Conservation (phyloP, 2,113 vertebrate genomes). For the Bambusicola thoracicus region DNA sequence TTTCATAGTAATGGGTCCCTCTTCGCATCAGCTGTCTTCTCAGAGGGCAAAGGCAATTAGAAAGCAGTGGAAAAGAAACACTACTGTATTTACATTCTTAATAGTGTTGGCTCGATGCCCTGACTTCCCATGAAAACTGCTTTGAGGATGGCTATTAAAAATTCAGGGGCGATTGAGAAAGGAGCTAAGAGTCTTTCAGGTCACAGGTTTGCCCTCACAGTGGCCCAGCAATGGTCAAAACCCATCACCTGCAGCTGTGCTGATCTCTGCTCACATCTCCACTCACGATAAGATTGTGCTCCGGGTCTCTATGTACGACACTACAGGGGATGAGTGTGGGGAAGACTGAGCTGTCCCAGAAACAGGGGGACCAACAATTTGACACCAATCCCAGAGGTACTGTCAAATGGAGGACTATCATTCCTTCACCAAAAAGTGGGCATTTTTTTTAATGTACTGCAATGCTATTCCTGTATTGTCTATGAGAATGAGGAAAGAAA, state of each 20-base stretch:
- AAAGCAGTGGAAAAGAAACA: slow-evolving; percentile 35
- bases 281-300: neutral
- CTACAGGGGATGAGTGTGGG: neutral
- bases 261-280: rapidly evolving
- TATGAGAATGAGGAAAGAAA: neutral
- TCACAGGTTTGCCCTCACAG: rapidly evolving
- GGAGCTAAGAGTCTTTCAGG: neutral
- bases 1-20: neutral
- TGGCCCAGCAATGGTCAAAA: neutral
- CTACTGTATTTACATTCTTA: slow-evolving; percentile 40
- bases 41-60: slow-evolving; percentile 53
- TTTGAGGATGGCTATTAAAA: slow-evolving; percentile 13
- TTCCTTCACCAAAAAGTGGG: neutral
- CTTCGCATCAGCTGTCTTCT: slow-evolving; percentile 8
- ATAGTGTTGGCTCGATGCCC: slow-evolving; percentile 36
- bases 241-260: neutral
- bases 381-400: neutral
- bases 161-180: neutral
- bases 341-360: neutral
- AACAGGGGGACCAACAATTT: neutral
- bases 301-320: neutral
- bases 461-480: neutral
- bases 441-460: neutral
- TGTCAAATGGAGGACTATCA: neutral
- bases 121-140: slow-evolving; percentile 41